These are phyloP conservation scores for Ibycter americanus DNA, from an alignment of 2,797 vertebrate genomes.

Conservation along the genomic window DNA sequence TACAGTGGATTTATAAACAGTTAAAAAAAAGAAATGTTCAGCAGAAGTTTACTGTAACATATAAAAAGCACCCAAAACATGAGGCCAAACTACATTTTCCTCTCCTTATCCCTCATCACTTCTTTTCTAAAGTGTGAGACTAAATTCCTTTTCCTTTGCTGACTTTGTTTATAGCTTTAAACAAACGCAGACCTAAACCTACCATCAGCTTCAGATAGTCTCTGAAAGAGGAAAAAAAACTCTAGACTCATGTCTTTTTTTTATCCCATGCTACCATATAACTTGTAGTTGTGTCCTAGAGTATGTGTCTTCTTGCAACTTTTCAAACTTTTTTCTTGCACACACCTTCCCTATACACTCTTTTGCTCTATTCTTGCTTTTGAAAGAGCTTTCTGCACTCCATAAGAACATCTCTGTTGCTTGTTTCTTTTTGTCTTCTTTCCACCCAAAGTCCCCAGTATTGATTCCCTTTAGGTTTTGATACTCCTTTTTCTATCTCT, in stretches of 20 bases:
- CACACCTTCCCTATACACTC: not conserved
- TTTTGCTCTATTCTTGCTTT: not conserved
- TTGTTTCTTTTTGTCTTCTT: not conserved
- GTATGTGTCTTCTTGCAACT: not conserved
- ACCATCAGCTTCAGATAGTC: not conserved
- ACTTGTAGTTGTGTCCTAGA: not conserved
- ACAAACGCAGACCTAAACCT: not conserved
- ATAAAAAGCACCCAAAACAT: not conserved
- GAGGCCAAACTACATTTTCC: not conserved
- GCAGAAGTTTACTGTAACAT: not conserved
- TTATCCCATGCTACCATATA: not conserved
- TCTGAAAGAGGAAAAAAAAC: not conserved
- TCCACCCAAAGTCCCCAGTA: not conserved
- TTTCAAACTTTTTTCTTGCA: not conserved
- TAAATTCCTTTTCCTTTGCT: not conserved
- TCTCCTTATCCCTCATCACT: not conserved
- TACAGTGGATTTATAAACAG: conserved; percentile 26
- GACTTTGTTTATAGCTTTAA: not conserved
- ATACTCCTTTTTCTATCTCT: not conserved
- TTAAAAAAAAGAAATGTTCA: not conserved
- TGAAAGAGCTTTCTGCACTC: not conserved
- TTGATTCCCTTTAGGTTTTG: not conserved
- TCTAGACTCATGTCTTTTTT: not conserved
- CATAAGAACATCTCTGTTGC: not conserved
- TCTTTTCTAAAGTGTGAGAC: not conserved